These are phyloP conservation scores for Galago senegalensis DNA, from an alignment of 2,797 vertebrate genomes.

Conservation along the genomic window DNA sequence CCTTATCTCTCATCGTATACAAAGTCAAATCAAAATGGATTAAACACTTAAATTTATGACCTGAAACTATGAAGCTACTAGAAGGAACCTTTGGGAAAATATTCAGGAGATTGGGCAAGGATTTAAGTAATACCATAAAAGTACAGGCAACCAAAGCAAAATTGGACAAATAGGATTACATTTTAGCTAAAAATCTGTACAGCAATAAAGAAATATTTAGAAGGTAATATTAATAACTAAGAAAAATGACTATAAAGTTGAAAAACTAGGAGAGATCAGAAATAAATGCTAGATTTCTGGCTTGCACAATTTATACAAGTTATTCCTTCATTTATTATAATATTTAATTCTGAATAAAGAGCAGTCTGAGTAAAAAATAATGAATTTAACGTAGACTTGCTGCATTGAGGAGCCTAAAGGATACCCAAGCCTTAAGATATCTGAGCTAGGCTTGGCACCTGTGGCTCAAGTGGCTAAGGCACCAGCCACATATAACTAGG, in stretches of 20 bases:
- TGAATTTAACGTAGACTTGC: neutral
- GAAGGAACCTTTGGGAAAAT: neutral
- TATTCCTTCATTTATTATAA: neutral
- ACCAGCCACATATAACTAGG: too few species aligned
- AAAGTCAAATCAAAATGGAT: neutral
- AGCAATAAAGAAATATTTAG: neutral
- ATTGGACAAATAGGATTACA: neutral
- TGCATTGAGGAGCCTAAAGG: neutral
- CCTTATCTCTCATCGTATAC: neutral
- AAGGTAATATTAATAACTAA: conserved; percentile 7
- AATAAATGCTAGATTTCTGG: neutral
- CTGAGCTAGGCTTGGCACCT: too few species aligned
- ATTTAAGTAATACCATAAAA: neutral
- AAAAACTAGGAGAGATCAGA: neutral
- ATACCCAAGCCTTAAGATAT: neutral
- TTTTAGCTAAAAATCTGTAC: neutral
- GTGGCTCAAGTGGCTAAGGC: too few species aligned
- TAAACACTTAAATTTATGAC: neutral
- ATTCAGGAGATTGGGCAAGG: neutral
- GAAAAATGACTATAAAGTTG: neutral
- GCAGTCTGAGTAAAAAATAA: neutral
- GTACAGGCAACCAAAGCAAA: neutral
- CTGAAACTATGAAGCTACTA: neutral
- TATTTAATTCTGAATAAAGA: neutral
- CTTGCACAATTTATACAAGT: neutral